Base-by-base conservation (phyloP, 2,888 invertebrate species). In the Limnephilus marmoratus region DNA sequence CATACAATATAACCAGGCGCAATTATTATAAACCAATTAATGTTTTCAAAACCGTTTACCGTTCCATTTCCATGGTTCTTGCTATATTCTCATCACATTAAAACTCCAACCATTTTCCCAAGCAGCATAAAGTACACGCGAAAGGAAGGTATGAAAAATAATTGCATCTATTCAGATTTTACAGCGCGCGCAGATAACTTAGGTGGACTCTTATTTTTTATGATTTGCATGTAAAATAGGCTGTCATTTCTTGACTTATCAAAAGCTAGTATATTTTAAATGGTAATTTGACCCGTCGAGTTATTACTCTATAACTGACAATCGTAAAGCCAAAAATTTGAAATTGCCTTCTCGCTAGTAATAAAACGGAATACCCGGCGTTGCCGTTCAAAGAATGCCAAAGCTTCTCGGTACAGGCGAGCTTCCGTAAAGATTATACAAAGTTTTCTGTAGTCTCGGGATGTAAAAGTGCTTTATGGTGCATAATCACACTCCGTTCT, bases 361-460 rank as follows among this genome's bases (percentile, higher is more conserved):
- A 85, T 85, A 90, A 90, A 90, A 90, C 90, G 85, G 85, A 82
- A 49, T 90, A 90, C 81, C 45, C 85, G 15, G 18, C 68, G 34
- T 29, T 34, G 68, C 31, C 68, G 85, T 37, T 41, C 49, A 68
- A 68, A 82, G 83, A 83, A 45, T 90, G 81, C 49, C 49, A 90
- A 90, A 81, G 90, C 90, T 41, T 37, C 83, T 29, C 85, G 13
- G 81, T 90, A 45, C 34, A 29, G 53, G 88, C 53, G 80, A 80
- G 53, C 37, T 80, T 34, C 88, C 68, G 7, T 68, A 24, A 41
- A 81, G 81, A 81, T 90, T 45, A 81, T 89, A 37, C 89, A 90
- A 80, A 90, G 81, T 90, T 90, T 90, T 31, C 13, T 90, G 81
- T 81, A 86, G 37, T 86, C 86, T 45, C 86, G 86, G 45, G 81